Base-by-base conservation (phyloP, 1,140 invertebrate genomes). In the Heliconius himera region DNA sequence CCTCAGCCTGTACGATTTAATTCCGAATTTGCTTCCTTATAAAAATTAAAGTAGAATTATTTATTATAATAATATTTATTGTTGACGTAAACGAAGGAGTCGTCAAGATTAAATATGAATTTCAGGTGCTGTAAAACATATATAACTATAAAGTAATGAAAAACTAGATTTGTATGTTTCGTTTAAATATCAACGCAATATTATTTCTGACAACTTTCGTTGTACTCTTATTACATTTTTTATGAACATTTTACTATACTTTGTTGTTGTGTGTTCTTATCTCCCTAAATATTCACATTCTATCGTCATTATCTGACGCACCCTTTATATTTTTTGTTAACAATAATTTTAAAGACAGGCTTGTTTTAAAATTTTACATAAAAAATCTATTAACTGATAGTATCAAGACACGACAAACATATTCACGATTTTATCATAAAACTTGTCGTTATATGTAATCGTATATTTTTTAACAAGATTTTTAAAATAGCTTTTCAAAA, bases 291-390 rank as follows among this genome's bases (percentile, higher is more conserved):
- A 16, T 66, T 29, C 1, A 66, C 22, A 22, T 76, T 71, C 41
- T 75, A 26, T 33, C n/a, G 54, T 11, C 36, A n/a, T 66, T 66
- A 75, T 75, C 36, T 66, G 36, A 60, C 22, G 41, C 46, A 49
- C 20, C 54, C 26, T 46, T 70, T n/a, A 22, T 8, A 76, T 70
- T 36, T 54, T 54, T 76, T 66, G 74, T 76, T 66, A 66, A 16
- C 0, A 16, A 16, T 46, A 46, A 76, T 60, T 60, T n/a, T 3
- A 60, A 60, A n/a, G 20, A 60, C n/a, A 56, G 54, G 11, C 60
- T 26, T 29, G 26, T 66, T 66, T 9, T 4, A 29, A 66, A 18
- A 66, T 66, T 29, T 66, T 66, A 66, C 60, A 66, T 66, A 66
- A 13, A 66, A 66, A 66, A 29, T 29, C 60, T 66, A 29, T 66